Conservation (phyloP, 2,113 vertebrate species). For the Formicarius rufipectus region DNA sequence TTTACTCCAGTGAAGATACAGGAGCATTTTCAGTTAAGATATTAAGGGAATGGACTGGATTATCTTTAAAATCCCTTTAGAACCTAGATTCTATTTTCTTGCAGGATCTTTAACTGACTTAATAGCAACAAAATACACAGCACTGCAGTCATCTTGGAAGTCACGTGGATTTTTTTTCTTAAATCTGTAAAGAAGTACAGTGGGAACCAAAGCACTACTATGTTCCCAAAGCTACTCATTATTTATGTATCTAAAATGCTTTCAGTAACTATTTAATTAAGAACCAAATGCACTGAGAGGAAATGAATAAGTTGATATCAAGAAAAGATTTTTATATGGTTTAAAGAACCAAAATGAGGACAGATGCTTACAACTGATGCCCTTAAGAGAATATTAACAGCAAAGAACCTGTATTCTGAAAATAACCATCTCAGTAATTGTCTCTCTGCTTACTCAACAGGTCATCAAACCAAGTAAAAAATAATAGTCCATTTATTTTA, state of each 20-base stretch:
- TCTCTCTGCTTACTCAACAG: neutral
- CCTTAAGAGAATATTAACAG: neutral
- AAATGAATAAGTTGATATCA: neutral
- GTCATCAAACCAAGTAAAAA: neutral
- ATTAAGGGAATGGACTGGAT: neutral
- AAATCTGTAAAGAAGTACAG: neutral
- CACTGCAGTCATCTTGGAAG: neutral
- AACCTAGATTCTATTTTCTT: neutral
- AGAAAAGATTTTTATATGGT: neutral
- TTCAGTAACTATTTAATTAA: neutral
- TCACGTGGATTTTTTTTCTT: neutral
- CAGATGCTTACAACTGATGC: neutral
- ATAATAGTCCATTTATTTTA: neutral
- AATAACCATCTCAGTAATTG: neutral
- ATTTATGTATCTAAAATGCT: neutral
- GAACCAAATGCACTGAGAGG: neutral
- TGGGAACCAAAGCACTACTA: neutral
- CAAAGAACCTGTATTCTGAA: neutral
- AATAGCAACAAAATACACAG: neutral
- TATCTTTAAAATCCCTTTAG: neutral
- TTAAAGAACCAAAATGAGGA: neutral
- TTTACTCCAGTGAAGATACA: neutral
- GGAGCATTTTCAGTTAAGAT: neutral
- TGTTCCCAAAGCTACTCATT: neutral
- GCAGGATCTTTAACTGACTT: neutral